Conservation (phyloP, 2,888 invertebrate species). For the Ectobius pallidus region DNA sequence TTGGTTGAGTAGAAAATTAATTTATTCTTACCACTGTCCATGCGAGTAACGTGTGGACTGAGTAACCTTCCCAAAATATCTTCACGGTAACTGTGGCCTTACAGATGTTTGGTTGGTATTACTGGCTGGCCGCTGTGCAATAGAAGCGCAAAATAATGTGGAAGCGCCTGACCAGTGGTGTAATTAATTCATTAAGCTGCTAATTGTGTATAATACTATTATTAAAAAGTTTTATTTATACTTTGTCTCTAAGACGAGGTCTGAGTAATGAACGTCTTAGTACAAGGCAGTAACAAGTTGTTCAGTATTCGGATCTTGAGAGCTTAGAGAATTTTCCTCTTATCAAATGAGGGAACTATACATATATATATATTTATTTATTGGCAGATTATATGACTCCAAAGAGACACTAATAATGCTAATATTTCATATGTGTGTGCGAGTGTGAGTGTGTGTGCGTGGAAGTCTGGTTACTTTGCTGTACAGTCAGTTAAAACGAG, state of each 20-base stretch:
- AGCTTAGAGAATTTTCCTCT: background rate
- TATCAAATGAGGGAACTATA: background rate
- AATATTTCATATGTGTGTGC: background rate
- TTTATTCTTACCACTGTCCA: background rate
- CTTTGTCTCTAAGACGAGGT: conserved; percentile 21
- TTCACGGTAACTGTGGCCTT: conserved; percentile 22
- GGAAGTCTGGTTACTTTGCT: conserved; percentile 7
- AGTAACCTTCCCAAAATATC: background rate
- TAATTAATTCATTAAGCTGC: conserved; percentile 22
- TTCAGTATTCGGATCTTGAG: too few relatives aligned
- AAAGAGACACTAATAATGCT: conserved; percentile 28
- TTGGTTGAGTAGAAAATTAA: background rate
- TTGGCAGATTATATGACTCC: conserved; percentile 15
- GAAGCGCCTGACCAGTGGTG: conserved; percentile 17
- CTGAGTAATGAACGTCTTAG: conserved; percentile 2
- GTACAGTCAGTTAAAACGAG: too few relatives aligned
- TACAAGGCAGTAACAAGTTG: background rate
- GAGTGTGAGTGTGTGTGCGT: background rate
- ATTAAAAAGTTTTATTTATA: conserved; percentile 29
- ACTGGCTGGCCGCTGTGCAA: conserved; percentile 19
- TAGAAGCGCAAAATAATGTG: conserved; percentile 7
- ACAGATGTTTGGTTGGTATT: background rate
- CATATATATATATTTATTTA: background rate
- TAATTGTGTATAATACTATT: conserved; percentile 23
- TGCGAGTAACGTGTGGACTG: background rate